Evolutionary conservation across 2,797 vertebrate species (phyloP).

Genomic region (Acanthopagrus latus): DNA sequence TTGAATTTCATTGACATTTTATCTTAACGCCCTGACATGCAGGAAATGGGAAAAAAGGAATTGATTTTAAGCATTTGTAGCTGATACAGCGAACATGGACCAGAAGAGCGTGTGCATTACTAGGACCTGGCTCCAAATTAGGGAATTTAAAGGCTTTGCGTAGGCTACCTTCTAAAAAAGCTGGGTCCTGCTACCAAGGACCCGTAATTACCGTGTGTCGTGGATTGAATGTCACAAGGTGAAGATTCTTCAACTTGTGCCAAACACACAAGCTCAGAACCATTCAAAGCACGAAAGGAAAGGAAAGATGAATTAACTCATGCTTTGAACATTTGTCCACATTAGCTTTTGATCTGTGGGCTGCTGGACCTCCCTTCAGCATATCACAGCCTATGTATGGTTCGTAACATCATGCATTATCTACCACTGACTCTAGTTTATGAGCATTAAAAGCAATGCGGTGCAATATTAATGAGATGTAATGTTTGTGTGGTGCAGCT

Average conservation of each 20-base stretch:
- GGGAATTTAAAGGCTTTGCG: conserved; percentile 56
- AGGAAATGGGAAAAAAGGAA: conserved; percentile 67
- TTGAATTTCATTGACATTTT: conserved; percentile 61
- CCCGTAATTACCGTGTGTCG: conserved; percentile 51
- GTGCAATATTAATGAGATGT: conserved; percentile 61
- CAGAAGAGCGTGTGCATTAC: conserved; percentile 67
- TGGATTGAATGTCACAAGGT: conserved; percentile 47
- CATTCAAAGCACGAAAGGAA: not conserved
- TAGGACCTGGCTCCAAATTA: conserved; percentile 49
- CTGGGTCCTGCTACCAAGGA: conserved; percentile 21
- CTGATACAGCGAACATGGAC: conserved; percentile 56
- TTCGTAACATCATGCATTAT: conserved; percentile 30
- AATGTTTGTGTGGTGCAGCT: conserved; percentile 36
- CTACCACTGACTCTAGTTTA: conserved; percentile 26
- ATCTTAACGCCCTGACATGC: conserved; percentile 62
- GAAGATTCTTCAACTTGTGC: conserved; percentile 17
- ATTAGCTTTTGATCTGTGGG: not conserved
- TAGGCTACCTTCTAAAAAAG: conserved; percentile 44
- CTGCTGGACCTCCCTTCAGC: not conserved
- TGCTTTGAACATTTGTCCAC: conserved; percentile 17
- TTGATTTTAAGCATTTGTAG: conserved; percentile 71
- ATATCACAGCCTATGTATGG: conserved; percentile 1
- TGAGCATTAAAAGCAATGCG: conserved; percentile 47
- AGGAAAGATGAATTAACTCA: conserved; percentile 9
- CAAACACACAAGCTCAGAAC: not conserved